These are phyloP conservation scores for Spisula solida DNA, from an alignment of 2,888 invertebrate species.

Conservation along the genomic window DNA sequence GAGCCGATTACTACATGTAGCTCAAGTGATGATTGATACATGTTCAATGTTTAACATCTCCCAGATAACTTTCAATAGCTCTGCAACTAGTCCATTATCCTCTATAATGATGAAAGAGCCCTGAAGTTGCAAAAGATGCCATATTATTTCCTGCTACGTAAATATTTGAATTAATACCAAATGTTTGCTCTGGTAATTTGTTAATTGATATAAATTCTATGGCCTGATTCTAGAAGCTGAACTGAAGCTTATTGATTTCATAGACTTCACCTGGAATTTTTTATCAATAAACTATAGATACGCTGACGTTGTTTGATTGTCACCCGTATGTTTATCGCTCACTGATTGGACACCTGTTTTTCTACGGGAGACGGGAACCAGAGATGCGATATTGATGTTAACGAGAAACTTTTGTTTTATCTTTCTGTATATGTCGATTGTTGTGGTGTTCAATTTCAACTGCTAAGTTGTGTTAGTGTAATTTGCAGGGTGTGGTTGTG, in stretches of 20 bases:
- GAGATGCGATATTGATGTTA: neutral
- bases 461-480: neutral
- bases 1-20: too few species aligned
- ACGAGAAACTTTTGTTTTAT: neutral
- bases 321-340: neutral
- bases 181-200: too few species aligned
- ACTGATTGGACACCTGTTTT: conserved; percentile 16
- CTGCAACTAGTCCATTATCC: too few species aligned
- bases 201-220: too few species aligned
- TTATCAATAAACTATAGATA: conserved; percentile 16
- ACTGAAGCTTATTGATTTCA: conserved; percentile 20
- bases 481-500: neutral
- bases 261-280: neutral
- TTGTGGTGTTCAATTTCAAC: neutral
- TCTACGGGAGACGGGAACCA: neutral
- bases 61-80: too few species aligned
- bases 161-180: too few species aligned
- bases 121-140: too few species aligned
- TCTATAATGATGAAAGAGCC: too few species aligned
- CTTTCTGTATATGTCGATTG: neutral
- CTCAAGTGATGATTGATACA: too few species aligned
- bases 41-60: too few species aligned
- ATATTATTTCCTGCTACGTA: too few species aligned
- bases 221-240: neutral
- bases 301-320: neutral